A percentile compares a stretch with the other conserved stretches of the same genome.
Conservation (phyloP, 2,888 invertebrate species). For the Terebella lapidaria region DNA sequence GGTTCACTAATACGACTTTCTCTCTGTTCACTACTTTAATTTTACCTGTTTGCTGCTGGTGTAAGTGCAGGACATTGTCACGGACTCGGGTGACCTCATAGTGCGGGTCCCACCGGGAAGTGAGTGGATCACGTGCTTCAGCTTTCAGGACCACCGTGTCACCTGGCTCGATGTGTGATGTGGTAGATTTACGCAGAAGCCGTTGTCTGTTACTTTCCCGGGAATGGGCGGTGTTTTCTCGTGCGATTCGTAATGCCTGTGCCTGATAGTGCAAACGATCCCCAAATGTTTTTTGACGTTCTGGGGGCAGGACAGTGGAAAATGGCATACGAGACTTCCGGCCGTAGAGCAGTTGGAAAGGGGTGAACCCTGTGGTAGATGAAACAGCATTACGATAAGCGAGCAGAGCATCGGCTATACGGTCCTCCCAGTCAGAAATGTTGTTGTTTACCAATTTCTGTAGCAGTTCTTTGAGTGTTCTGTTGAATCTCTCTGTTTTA, state of each 20-base stretch:
- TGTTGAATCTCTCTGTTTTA: neutral
- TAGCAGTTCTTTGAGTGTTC: too few relatives aligned
- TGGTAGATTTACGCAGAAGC: neutral
- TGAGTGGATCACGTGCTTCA: neutral
- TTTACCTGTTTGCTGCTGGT: slow-evolving; percentile 4
- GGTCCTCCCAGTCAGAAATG: neutral
- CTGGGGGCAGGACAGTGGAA: neutral
- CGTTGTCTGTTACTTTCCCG: neutral
- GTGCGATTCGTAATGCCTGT: neutral
- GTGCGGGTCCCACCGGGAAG: slow-evolving; percentile 8
- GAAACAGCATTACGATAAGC: neutral
- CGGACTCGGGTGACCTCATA: slow-evolving; percentile 1
- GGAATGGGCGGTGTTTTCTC: neutral
- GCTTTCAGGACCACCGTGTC: too few relatives aligned
- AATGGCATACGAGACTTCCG: neutral
- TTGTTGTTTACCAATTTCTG: neutral
- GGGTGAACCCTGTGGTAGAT: neutral
- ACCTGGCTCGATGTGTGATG: neutral
- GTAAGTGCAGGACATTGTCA: neutral
- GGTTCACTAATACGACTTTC: neutral
- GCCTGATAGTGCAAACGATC: neutral
- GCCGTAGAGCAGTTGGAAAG: neutral
- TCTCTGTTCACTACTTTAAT: neutral
- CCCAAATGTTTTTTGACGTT: neutral
- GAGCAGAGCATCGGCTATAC: neutral